Base-by-base conservation (phyloP, 2,113 vertebrate species). In the Herpetotheres cachinnans region DNA sequence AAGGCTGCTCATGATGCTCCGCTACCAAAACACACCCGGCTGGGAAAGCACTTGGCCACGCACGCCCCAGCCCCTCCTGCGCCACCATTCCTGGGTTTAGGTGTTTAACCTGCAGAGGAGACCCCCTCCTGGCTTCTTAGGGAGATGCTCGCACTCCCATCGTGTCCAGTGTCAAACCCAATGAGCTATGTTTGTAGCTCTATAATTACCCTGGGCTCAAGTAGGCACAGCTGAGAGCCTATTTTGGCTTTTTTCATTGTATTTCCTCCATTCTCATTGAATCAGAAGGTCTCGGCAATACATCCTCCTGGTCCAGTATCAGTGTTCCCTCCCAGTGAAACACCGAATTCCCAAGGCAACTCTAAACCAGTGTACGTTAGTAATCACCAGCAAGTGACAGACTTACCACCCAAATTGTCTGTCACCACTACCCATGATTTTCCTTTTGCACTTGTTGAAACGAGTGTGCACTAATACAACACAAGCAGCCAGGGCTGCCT, bases 21-120 rank as follows among this genome's bases (percentile, higher is more conserved):
- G 72, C 73, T 32, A 38, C 20, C 1, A 2, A 44, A 50, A 50
- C 8, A 8, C 18, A 3, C 3, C 18, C n/a, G 6, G 46, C n/a
- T 13, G 72, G 26, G 25, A 59, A 36, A 22, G 22, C 13, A 2
- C 19, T 27, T 5, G 17, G 40, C 40, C 59, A 54, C 5, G 2
- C 40, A 3, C 1, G 3, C 13, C 24, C 17, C 3, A 1, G 27
- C 16, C 58, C 10, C 22, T 34, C 72, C 42, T 8, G n/a, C 2
- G 1, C 6, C 65, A 13, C 16, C 26, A 1, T 3, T 22, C 4
- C 47, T 3, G 27, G 52, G 11, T 22, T 36, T 15, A 21, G 40
- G 36, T 6, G 7, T 32, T 50, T 14, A 27, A 7, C 44, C 46
- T 5, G 24, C 2, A 9, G 29, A 38, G 50, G 44, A 47, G 10